Evolutionary conservation across 2,888 invertebrate species (phyloP).

Genomic region (Boloria euphrosyne): DNA sequence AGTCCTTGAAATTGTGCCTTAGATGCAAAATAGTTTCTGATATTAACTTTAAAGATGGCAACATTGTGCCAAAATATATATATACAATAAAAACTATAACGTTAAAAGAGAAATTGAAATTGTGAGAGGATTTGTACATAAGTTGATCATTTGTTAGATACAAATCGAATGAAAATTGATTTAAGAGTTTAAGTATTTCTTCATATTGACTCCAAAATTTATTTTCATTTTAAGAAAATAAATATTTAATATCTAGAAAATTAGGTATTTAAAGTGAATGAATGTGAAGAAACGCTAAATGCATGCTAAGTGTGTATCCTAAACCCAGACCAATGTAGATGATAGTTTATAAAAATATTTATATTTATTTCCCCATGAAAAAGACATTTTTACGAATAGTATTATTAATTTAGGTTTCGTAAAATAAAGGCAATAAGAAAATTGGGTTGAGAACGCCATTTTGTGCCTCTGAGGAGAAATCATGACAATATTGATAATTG

Average conservation of each 20-base stretch:
- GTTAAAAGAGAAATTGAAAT: conserved; percentile 5
- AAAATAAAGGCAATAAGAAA: conserved; percentile 70
- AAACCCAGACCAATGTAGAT: conserved; percentile 79
- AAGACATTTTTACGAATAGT: conserved; percentile 83
- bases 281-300: conserved; percentile 35
- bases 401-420: conserved; percentile 81
- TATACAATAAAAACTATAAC: conserved; percentile 12
- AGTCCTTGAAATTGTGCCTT: conserved; percentile 70
- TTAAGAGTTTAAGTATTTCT: conserved; percentile 32
- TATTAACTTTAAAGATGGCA: conserved; percentile 50
- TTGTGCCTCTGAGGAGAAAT: conserved; percentile 67
- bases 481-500: conserved; percentile 68
- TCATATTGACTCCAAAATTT: not conserved
- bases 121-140: conserved; percentile 38
- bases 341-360: conserved; percentile 71
- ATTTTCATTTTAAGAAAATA: conserved; percentile 1
- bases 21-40: conserved; percentile 62
- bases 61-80: conserved; percentile 60
- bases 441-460: conserved; percentile 77
- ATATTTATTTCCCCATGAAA: conserved; percentile 78
- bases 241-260: not conserved
- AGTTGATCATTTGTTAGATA: conserved; percentile 38
- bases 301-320: conserved; percentile 70
- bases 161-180: conserved; percentile 41
- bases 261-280: not conserved